Conservation (phyloP, 2,113 vertebrate genomes). For the Melanocharis versteri region DNA sequence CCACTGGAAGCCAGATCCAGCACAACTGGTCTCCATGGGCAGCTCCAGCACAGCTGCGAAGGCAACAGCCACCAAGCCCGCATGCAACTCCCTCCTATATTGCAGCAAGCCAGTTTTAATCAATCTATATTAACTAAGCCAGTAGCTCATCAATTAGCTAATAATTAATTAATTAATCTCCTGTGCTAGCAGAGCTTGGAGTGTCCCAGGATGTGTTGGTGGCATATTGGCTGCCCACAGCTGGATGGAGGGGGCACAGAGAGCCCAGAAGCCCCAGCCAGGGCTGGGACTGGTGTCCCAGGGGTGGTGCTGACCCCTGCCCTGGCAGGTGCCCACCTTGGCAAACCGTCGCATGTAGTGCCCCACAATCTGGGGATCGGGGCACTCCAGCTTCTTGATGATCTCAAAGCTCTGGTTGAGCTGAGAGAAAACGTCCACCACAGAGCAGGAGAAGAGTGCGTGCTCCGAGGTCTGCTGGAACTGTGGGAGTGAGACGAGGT, state of each 20-base stretch:
- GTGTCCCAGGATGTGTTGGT: neutral
- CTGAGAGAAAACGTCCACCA: slow-evolving; percentile 98
- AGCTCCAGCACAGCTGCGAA: neutral
- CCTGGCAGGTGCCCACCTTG: slow-evolving; percentile 76
- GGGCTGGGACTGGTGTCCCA: neutral
- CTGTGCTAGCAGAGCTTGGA: neutral
- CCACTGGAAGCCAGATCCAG: neutral
- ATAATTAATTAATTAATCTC: neutral
- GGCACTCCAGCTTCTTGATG: slow-evolving; percentile 97
- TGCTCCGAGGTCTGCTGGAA: slow-evolving; percentile 98
- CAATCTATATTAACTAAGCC: neutral
- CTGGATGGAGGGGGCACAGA: neutral
- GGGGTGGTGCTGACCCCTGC: neutral
- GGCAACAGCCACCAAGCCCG: neutral
- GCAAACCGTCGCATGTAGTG: slow-evolving; percentile 98
- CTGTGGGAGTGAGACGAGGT: slow-evolving; percentile 43
- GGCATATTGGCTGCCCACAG: rapidly evolving
- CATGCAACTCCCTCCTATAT: neutral
- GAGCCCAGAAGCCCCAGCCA: neutral
- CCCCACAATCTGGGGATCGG: slow-evolving; percentile 94
- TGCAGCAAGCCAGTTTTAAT: neutral
- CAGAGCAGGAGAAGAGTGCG: slow-evolving; percentile 95
- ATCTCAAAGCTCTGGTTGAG: slow-evolving; percentile 99
- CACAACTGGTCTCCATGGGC: neutral
- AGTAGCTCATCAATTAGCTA: neutral